These are phyloP conservation scores for Columba livia DNA, from an alignment of 2,113 vertebrate genomes.

Conservation along the genomic window DNA sequence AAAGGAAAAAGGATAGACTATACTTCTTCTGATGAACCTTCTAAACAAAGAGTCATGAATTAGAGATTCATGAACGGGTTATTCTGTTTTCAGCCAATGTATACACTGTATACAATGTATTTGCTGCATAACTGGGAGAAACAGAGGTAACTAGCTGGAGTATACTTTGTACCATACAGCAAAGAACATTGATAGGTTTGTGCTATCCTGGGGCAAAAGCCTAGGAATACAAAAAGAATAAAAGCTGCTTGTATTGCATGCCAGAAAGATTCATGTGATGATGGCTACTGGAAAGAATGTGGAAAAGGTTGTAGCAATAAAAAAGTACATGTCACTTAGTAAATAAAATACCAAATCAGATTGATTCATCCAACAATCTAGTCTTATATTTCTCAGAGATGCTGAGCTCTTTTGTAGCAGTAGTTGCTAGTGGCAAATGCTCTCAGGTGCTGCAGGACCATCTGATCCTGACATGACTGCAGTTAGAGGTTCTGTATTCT, in stretches of 20 bases:
- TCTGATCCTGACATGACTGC: neutral
- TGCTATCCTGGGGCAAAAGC: neutral
- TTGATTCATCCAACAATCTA: neutral
- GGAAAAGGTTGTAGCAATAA: neutral
- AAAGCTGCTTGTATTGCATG: neutral
- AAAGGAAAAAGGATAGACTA: neutral
- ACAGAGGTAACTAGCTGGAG: accelerated
- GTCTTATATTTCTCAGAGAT: neutral
- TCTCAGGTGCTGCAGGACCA: neutral
- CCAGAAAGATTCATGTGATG: neutral
- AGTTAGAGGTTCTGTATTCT: neutral
- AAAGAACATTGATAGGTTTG: neutral
- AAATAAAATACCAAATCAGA: neutral
- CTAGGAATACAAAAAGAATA: neutral
- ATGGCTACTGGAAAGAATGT: neutral
- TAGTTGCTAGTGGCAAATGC: neutral
- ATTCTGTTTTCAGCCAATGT: neutral
- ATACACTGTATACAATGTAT: neutral
- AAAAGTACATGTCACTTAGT: neutral
- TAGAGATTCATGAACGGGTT: neutral
- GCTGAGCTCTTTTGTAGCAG: neutral
- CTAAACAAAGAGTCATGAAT: neutral
- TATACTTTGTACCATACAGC: neutral
- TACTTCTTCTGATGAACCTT: neutral
- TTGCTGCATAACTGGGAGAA: neutral